Percentiles rank a stretch among this genome's conserved stretches.
These are phyloP conservation scores for Erpetoichthys calabaricus DNA, from an alignment of 2,797 vertebrate genomes.

Conservation along the genomic window DNA sequence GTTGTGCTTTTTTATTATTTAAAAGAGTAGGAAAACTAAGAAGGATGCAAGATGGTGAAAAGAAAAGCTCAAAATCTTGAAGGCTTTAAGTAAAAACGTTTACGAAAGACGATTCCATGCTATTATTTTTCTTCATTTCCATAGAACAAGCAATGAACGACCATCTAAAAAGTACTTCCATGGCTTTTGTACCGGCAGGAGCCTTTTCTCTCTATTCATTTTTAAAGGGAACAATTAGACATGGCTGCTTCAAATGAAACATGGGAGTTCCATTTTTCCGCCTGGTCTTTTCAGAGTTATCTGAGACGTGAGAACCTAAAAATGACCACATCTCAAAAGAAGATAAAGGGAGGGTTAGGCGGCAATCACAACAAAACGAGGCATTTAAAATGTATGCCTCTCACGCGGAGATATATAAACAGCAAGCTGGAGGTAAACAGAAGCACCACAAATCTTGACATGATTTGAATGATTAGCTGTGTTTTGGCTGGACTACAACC, in stretches of 20 bases:
- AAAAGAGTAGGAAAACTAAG: too few species aligned
- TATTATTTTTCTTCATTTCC: constrained; percentile 25
- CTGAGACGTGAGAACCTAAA: constrained; percentile 34
- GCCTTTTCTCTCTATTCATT: constrained; percentile 41
- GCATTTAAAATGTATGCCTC: too few species aligned
- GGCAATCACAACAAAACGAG: too few species aligned
- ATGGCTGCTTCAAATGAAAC: constrained; percentile 41
- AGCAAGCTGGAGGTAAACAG: too few species aligned
- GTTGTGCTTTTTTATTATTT: too few species aligned
- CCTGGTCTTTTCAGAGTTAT: constrained; percentile 31
- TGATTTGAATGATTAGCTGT: too few species aligned
- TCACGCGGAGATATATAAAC: too few species aligned
- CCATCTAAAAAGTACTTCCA: constrained; percentile 27
- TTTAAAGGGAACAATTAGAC: constrained; percentile 49
- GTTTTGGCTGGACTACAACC: too few species aligned
- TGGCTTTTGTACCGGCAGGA: constrained; percentile 36
- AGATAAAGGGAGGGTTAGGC: constrained; percentile 16
- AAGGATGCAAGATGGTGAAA: too few species aligned
- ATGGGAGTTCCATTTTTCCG: constrained; percentile 26
- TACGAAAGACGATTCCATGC: not conserved
- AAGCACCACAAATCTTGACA: too few species aligned
- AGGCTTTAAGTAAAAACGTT: too few species aligned
- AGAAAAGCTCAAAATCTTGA: too few species aligned
- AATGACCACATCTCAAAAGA: constrained; percentile 21
- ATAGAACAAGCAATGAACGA: not conserved